Conservation (phyloP, 1,140 invertebrate genomes). For the Drosophila parabipectinata region DNA sequence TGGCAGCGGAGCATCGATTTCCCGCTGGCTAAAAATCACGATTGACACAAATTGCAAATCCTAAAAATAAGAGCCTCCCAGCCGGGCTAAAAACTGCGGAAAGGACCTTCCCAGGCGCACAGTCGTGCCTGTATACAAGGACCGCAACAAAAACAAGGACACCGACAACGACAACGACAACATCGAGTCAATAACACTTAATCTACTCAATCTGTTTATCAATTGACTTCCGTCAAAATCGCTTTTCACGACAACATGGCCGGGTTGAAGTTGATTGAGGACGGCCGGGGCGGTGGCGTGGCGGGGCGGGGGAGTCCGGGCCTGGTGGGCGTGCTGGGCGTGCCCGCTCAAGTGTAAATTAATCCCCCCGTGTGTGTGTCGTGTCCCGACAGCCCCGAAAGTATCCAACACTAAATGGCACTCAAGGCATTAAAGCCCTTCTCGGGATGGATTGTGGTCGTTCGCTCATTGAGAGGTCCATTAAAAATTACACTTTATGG, state of each 20-base stretch:
- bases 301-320: constrained; percentile 1
- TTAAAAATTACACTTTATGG: neutral
- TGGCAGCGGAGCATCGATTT: constrained; percentile 20
- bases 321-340: neutral
- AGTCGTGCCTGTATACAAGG: neutral
- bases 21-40: constrained; percentile 26
- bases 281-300: constrained; percentile 1
- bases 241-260: constrained; percentile 63
- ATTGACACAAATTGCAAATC: constrained; percentile 56
- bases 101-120: constrained; percentile 6
- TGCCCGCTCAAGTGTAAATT: constrained; percentile 63
- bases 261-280: constrained; percentile 57
- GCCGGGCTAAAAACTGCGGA: constrained; percentile 15
- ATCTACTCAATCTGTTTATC: constrained; percentile 77
- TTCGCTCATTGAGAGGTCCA: neutral
- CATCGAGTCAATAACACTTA: constrained; percentile 73
- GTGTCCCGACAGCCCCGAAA: constrained; percentile 18
- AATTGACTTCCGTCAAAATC: constrained; percentile 75
- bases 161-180: constrained; percentile 18
- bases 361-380: constrained; percentile 26
- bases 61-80: constrained; percentile 46
- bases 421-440: constrained; percentile 38
- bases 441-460: constrained; percentile 12
- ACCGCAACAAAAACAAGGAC: constrained; percentile 10
- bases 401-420: constrained; percentile 55